Conservation (phyloP, 1,140 invertebrate species). For the Euschistus heros region DNA sequence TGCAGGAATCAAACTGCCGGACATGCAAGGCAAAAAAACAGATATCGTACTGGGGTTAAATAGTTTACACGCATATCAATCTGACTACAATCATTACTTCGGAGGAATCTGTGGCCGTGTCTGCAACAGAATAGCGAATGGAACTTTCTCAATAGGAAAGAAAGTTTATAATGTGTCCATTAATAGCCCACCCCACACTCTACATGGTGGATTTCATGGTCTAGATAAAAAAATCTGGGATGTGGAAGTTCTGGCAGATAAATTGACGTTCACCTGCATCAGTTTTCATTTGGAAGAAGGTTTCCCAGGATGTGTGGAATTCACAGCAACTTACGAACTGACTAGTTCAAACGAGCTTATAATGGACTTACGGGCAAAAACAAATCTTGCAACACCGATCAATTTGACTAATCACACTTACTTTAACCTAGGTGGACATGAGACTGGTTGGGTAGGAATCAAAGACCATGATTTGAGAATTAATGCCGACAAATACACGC, state of each 20-base stretch:
- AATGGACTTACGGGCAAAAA: constrained; percentile 59
- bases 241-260: constrained; percentile 38
- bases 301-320: constrained; percentile 66
- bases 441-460: constrained; percentile 43
- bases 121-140: constrained; percentile 71
- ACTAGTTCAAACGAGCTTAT: constrained; percentile 56
- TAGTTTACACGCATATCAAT: constrained; percentile 44
- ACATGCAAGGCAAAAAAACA: constrained; percentile 49
- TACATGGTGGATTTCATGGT: constrained; percentile 79
- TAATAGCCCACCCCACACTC: constrained; percentile 57
- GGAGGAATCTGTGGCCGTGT: constrained; percentile 80
- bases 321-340: constrained; percentile 58
- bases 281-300: constrained; percentile 77
- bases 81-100: constrained; percentile 59
- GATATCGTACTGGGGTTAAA: constrained; percentile 76
- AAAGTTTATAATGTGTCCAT: constrained; percentile 54
- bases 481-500: constrained; percentile 65
- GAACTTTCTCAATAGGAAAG: constrained; percentile 55
- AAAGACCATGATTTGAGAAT: constrained; percentile 63
- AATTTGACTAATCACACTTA: constrained; percentile 91
- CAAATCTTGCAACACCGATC: constrained; percentile 68
- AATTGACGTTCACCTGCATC: constrained; percentile 52
- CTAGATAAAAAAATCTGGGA: constrained; percentile 60
- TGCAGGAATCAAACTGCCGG: constrained; percentile 57
- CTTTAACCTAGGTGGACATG: constrained; percentile 85